Evolutionary conservation across 30 jellyfish, hydroid and myxozoan genomes (phyloP), one percentile per base, ranked within the genome.

Genomic region (Hydra vulgaris): DNA sequence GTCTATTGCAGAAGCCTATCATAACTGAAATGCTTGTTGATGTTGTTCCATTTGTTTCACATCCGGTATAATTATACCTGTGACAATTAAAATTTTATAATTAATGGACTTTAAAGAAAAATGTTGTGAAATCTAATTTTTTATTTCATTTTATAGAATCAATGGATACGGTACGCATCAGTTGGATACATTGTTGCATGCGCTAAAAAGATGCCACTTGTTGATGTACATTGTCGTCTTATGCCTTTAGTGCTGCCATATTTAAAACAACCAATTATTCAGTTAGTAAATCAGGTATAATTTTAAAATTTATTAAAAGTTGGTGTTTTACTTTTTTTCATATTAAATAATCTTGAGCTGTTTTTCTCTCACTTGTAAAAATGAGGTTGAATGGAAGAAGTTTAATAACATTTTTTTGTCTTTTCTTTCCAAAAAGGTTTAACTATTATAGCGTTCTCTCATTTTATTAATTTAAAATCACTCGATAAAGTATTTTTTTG

Each of bases 141-240:
- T 5, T 40, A 40, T 40, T 81, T 71, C 22, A 17, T 76, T 55
- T 82, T 25, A 25, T 69, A 90, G 97, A 90, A 90, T 79, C 95
- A 72, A 24, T 90, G 97, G 97, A 90, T 90, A 40, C 95, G 97
- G 17, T 90, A 85, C 74, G 95, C 95, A 1, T 92, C 97, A 5
- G 97, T 81, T 26, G 97, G 97, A 21, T 90, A 87, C 81, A 67
- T 90, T 3, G 79, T 88, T 4, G 72, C 94, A 76, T 90, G 95
- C 70, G 95, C 97, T 67, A 86, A 83, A 79, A 79, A 79, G 1
- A 79, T 90, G 91, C 74, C 84, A 19, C 40, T 83, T 23, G 95
- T 95, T 17, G 97, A 90, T 74, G 93, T 82, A 5, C 92, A 86
- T 54, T 85, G 97, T 79, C 71, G 89, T 68, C 79, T 90, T 85